Conservation (phyloP, 2,113 vertebrate genomes). For the Choloepus hoffmanni region DNA sequence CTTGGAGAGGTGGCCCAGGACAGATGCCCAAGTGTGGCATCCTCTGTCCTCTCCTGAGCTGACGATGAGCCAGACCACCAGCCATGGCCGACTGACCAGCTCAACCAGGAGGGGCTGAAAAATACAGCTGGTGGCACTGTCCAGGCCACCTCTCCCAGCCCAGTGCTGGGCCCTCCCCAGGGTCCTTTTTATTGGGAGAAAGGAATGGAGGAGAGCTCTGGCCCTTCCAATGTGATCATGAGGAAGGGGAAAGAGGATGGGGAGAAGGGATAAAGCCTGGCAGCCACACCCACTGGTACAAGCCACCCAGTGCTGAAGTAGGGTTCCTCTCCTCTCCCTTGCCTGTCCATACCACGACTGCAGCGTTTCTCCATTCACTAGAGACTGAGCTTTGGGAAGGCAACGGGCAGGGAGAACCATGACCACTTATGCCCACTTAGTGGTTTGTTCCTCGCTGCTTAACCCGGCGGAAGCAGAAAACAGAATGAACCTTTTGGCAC, state of each 20-base stretch:
- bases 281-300: not conserved
- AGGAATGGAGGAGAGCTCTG: not conserved
- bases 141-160: too few species aligned
- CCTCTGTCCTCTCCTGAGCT: not conserved
- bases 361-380: accelerated
- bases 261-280: not conserved
- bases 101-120: not conserved
- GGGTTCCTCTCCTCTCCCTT: not conserved
- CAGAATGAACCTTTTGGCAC: not conserved
- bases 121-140: not conserved
- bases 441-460: not conserved
- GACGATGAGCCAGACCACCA: not conserved
- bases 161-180: too few species aligned
- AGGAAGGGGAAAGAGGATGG: not conserved
- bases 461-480: too few species aligned
- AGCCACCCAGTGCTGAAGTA: too few species aligned
- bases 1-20: not conserved
- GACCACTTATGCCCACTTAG: accelerated
- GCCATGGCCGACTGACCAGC: not conserved
- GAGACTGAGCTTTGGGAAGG: too few species aligned
- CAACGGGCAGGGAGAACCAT: not conserved
- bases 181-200: not conserved
- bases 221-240: not conserved
- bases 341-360: not conserved
- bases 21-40: not conserved